Evolutionary conservation across 2,797 vertebrate species (phyloP).

Genomic region (Clarias pachynema): DNA sequence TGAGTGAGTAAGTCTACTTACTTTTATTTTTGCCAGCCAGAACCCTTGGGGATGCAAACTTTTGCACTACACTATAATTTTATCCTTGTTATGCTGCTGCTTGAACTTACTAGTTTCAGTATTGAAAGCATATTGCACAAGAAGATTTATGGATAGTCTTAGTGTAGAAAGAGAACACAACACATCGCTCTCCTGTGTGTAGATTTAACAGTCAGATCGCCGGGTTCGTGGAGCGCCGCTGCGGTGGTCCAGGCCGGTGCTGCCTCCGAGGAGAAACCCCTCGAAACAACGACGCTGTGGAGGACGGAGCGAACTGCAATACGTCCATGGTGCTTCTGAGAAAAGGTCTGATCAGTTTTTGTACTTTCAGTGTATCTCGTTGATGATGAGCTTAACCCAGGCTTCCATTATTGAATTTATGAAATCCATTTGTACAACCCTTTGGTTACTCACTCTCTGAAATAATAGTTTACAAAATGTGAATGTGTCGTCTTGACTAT

Average conservation of each 20-base stretch:
- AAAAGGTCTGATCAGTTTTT: slow-evolving; percentile 67
- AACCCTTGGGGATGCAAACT: background rate
- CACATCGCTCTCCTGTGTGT: background rate
- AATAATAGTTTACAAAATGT: slow-evolving; percentile 10
- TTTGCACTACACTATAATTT: background rate
- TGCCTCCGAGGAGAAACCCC: slow-evolving; percentile 57
- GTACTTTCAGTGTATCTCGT: background rate
- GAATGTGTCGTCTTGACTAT: background rate
- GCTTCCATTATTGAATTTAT: background rate
- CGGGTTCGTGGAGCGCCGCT: slow-evolving; percentile 63
- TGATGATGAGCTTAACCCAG: background rate
- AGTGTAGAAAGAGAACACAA: background rate
- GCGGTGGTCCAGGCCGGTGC: slow-evolving; percentile 56
- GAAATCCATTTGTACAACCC: background rate
- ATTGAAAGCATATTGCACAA: background rate
- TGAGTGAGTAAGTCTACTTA: too few relatives aligned
- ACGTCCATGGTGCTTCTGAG: slow-evolving; percentile 77
- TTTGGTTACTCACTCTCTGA: background rate
- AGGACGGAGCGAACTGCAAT: slow-evolving; percentile 70
- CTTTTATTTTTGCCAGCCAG: background rate
- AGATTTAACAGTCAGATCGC: slow-evolving; percentile 77
- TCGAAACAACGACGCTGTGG: slow-evolving; percentile 67
- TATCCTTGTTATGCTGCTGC: background rate
- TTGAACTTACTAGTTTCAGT: background rate
- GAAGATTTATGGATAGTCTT: background rate